Evolutionary conservation across 2,113 vertebrate genomes (phyloP).

Genomic region (Hymenochirus boettgeri): DNA sequence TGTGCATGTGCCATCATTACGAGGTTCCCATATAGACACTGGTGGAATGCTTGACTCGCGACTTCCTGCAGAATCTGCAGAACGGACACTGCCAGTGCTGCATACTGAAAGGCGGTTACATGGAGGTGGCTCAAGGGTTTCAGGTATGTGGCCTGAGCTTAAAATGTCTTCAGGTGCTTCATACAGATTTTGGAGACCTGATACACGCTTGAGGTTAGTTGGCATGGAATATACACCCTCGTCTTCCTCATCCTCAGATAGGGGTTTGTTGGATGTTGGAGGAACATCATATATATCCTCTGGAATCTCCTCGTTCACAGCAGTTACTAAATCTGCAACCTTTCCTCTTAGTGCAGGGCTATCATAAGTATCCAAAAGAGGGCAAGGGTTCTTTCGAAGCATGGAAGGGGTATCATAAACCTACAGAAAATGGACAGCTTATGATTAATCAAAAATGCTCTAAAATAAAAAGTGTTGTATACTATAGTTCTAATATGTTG

Average conservation of each 20-base stretch:
- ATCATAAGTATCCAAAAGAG: constrained; percentile 53
- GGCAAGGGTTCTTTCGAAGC: constrained; percentile 45
- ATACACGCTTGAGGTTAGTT: constrained; percentile 59
- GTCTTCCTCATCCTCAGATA: constrained; percentile 47
- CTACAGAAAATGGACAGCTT: no score
- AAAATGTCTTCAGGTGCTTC: constrained; percentile 57
- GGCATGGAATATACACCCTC: constrained; percentile 52
- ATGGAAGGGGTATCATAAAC: constrained; percentile 75
- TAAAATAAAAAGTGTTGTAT: no score
- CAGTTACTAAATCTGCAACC: constrained; percentile 22
- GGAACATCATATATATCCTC: constrained; percentile 55
- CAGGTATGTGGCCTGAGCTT: constrained; percentile 37
- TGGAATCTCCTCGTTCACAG: constrained; percentile 39
- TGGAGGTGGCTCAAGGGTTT: constrained; percentile 23
- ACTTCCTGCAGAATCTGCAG: constrained; percentile 49
- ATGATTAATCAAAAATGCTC: no score
- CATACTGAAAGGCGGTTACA: constrained; percentile 63
- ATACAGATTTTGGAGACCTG: constrained; percentile 51
- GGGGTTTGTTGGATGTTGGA: constrained; percentile 41
- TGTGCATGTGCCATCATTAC: constrained; percentile 19
- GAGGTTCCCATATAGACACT: constrained; percentile 6
- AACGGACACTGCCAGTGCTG: constrained; percentile 67
- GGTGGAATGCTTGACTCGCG: constrained; percentile 14
- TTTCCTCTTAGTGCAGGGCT: constrained; percentile 52
- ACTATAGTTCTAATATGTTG: no score